Conservation (phyloP, 2,888 invertebrate species). For the Thecocarcelia acutangulata region DNA sequence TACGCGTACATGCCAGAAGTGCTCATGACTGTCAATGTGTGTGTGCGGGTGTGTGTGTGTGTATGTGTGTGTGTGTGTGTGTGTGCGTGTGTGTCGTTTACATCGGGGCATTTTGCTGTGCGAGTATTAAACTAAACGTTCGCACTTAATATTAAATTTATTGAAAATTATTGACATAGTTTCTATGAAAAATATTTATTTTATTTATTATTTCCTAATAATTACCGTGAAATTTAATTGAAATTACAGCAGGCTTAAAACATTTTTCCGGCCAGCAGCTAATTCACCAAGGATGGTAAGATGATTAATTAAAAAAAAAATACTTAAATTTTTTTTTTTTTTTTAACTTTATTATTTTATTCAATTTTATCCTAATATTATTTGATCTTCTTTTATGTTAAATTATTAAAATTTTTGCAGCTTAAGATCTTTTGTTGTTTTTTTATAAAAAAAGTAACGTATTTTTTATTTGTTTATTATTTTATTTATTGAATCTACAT, state of each 20-base stretch:
- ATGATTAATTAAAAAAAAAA: neutral
- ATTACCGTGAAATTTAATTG: conserved; percentile 8
- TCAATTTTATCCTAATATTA: too few species aligned
- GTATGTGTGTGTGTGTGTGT: too few species aligned
- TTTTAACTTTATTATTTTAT: too few species aligned
- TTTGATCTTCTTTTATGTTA: too few species aligned
- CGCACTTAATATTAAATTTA: conserved; percentile 50
- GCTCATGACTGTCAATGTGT: conserved; percentile 34
- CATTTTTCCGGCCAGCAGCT: neutral
- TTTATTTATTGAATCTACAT: too few species aligned
- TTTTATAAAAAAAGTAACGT: too few species aligned
- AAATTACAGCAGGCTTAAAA: neutral
- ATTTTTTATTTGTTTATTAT: too few species aligned
- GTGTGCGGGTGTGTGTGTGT: too few species aligned
- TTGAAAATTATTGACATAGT: conserved; percentile 52
- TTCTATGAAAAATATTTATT: conserved; percentile 29
- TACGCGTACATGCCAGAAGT: conserved; percentile 22
- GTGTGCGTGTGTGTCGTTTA: neutral
- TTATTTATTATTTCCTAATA: conserved; percentile 38
- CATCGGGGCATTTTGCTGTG: conserved; percentile 23
- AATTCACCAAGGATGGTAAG: too few species aligned
- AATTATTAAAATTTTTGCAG: too few species aligned
- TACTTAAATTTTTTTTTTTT: too few species aligned
- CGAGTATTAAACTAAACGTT: conserved; percentile 23
- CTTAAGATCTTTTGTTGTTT: too few species aligned